These are phyloP conservation scores for Pseudoatta argentina DNA, from an alignment of 1,140 invertebrate genomes.

Conservation along the genomic window DNA sequence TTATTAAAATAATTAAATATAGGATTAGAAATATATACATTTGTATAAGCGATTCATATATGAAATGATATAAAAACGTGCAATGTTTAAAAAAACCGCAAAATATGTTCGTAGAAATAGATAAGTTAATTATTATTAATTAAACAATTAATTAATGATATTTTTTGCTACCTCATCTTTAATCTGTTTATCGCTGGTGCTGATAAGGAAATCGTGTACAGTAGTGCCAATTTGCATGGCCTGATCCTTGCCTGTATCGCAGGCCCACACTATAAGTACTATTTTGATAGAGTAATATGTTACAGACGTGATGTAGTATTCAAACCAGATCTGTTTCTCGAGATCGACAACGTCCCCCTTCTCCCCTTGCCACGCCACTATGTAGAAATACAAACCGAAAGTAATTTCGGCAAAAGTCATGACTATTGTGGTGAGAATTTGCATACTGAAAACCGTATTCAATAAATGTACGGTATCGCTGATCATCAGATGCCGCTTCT, in stretches of 20 bases:
- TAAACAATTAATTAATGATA: background rate
- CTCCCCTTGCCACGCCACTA: slow-evolving; percentile 58
- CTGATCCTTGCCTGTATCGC: slow-evolving; percentile 78
- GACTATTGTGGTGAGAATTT: slow-evolving; percentile 72
- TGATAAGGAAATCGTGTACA: slow-evolving; percentile 78
- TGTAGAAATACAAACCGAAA: slow-evolving; percentile 82
- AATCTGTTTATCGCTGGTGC: slow-evolving; percentile 74
- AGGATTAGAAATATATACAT: background rate
- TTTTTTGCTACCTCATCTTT: slow-evolving; percentile 79
- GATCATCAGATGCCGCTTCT: slow-evolving; percentile 78
- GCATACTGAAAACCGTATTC: slow-evolving; percentile 78
- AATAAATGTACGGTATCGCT: slow-evolving; percentile 77
- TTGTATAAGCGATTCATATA: background rate
- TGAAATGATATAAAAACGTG: background rate
- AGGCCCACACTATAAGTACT: slow-evolving; percentile 75
- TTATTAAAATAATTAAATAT: slow-evolving; percentile 10
- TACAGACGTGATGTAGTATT: slow-evolving; percentile 69
- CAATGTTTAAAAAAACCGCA: background rate
- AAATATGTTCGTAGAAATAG: background rate
- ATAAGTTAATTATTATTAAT: background rate
- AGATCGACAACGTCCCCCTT: background rate
- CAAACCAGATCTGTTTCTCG: slow-evolving; percentile 78
- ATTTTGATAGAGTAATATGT: slow-evolving; percentile 78
- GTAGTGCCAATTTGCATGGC: slow-evolving; percentile 73
- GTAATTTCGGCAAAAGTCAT: slow-evolving; percentile 81